phyloP scores from a whole-genome alignment of 2,888 invertebrate species.

The Lepetodrilus schrolli region DNA sequence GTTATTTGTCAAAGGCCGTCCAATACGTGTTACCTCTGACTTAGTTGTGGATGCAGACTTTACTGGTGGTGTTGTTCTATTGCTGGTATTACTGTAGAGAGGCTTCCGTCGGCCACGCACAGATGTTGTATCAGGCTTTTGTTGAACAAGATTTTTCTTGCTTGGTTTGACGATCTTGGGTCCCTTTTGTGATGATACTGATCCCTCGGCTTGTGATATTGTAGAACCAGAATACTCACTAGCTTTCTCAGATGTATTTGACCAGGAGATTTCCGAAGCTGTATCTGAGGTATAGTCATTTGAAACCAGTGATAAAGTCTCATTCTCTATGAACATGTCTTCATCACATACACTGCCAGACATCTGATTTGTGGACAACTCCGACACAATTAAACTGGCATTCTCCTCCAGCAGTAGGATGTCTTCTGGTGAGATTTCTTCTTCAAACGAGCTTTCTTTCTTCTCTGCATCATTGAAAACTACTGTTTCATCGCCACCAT shows the following conservation, averaged over 20 bases:
- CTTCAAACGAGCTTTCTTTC: slow-evolving; percentile 40
- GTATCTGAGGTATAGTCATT: slow-evolving; percentile 84
- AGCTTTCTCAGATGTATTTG: slow-evolving; percentile 59
- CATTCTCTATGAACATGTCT: slow-evolving; percentile 79
- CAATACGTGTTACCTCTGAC: background rate
- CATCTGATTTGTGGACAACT: slow-evolving; percentile 74
- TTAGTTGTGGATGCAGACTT: background rate
- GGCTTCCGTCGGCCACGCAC: slow-evolving; percentile 63
- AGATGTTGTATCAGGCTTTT: slow-evolving; percentile 40
- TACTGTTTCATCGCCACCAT: slow-evolving; percentile 28
- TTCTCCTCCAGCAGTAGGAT: slow-evolving; percentile 76
- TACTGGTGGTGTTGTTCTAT: background rate
- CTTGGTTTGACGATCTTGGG: slow-evolving; percentile 78
- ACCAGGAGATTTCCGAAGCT: slow-evolving; percentile 69
- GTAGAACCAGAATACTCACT: slow-evolving; percentile 59
- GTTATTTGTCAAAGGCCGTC: background rate
- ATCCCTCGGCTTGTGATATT: slow-evolving; percentile 51
- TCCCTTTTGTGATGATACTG: slow-evolving; percentile 47
- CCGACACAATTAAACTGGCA: slow-evolving; percentile 79
- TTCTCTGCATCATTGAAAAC: slow-evolving; percentile 43
- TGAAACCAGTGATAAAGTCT: slow-evolving; percentile 83
- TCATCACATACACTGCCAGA: slow-evolving; percentile 74
- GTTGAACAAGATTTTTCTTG: slow-evolving; percentile 44
- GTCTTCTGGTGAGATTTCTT: slow-evolving; percentile 51
- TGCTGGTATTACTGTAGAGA: slow-evolving; percentile 48